Conservation (phyloP, 1,140 invertebrate species). For the Drosophila tristis region DNA sequence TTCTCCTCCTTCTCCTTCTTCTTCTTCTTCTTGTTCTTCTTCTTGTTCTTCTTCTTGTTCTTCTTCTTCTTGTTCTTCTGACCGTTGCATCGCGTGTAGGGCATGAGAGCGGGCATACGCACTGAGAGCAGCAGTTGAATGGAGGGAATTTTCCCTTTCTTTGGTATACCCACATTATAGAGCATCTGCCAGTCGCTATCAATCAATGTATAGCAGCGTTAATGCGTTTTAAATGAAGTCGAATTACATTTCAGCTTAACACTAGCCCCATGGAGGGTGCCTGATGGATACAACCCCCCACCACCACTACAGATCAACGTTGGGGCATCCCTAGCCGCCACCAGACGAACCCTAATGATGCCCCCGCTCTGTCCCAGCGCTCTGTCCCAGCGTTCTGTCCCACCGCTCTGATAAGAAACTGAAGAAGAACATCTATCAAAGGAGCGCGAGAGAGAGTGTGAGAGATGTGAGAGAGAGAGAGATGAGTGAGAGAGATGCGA, state of each 20-base stretch:
- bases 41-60: too few species aligned
- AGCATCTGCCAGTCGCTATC: background rate
- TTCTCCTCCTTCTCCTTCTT: too few species aligned
- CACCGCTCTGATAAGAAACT: constrained; percentile 6
- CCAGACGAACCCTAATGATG: background rate
- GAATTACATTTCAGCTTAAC: constrained; percentile 13
- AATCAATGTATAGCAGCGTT: background rate
- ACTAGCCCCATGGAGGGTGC: background rate
- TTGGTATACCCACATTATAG: background rate
- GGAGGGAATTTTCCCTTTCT: background rate
- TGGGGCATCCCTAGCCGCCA: background rate
- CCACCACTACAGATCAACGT: background rate
- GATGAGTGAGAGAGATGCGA: background rate
- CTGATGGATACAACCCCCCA: too few species aligned
- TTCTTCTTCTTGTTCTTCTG: background rate
- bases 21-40: background rate
- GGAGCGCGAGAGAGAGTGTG: constrained; percentile 1
- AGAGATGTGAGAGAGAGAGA: too few species aligned
- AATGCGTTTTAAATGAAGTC: constrained; percentile 41
- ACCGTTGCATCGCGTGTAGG: background rate
- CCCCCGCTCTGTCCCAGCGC: background rate
- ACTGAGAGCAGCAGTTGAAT: background rate
- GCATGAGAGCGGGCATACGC: background rate
- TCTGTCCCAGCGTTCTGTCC: constrained; percentile 3
- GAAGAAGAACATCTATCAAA: background rate